Percentiles rank a stretch among this genome's conserved stretches.
These are phyloP conservation scores for Mercenaria mercenaria DNA, from an alignment of 1,140 invertebrate species.

Conservation along the genomic window DNA sequence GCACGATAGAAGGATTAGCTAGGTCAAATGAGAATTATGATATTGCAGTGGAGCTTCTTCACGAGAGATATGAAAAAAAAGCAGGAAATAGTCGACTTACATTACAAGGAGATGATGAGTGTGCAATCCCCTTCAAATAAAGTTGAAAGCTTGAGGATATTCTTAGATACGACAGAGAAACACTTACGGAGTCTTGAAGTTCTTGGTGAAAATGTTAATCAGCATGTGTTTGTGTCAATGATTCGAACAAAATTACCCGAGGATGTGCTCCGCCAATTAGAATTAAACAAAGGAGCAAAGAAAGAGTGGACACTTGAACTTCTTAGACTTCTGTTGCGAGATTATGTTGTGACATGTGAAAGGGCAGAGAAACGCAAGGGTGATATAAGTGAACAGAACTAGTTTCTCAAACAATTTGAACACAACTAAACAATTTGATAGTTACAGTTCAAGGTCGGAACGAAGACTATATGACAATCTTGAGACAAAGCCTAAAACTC, in stretches of 20 bases:
- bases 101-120: slow-evolving; percentile 7
- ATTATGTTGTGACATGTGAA: not conserved
- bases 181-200: slow-evolving; percentile 18
- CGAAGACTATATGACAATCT: not conserved
- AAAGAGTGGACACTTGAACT: not conserved
- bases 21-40: not conserved
- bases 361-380: not conserved
- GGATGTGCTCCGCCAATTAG: not conserved
- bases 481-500: not conserved
- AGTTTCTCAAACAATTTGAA: too few species aligned
- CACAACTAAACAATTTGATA: too few species aligned
- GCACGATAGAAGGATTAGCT: not conserved
- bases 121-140: not conserved
- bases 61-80: not conserved
- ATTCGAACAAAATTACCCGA: not conserved
- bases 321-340: not conserved
- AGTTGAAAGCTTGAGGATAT: not conserved
- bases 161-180: slow-evolving; percentile 3
- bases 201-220: slow-evolving; percentile 3
- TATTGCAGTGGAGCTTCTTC: not conserved
- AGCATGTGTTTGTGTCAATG: slow-evolving; percentile 16
- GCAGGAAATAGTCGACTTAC: not conserved
- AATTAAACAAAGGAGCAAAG: slow-evolving; percentile 4
- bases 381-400: too few species aligned
- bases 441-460: not conserved